Percentiles rank a stretch among this genome's conserved stretches.
Conservation (phyloP, 2,888 invertebrate genomes). For the Caenorhabditis sp. region DNA sequence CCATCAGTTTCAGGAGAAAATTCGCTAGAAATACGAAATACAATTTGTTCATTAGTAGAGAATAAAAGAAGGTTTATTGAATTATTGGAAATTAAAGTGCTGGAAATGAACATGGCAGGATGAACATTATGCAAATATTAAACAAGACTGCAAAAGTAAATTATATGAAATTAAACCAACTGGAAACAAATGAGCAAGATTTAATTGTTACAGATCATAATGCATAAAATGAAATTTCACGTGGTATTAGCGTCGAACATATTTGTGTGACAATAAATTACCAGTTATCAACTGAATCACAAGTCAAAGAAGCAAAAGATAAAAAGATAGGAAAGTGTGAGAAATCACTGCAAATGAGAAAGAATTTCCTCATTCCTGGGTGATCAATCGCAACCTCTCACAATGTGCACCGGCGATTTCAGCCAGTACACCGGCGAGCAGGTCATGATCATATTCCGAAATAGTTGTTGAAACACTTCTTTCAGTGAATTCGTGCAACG, state of each 20-base stretch:
- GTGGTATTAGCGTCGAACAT: too few species aligned
- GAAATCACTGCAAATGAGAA: neutral
- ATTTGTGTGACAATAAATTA: neutral
- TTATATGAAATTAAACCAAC: too few species aligned
- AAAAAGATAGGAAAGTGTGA: conserved; percentile 40
- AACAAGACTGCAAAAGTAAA: too few species aligned
- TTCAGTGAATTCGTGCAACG: conserved; percentile 50
- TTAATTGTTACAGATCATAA: too few species aligned
- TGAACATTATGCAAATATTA: too few species aligned
- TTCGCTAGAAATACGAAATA: neutral
- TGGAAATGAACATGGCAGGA: too few species aligned
- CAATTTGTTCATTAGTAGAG: too few species aligned
- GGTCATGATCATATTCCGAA: conserved; percentile 47
- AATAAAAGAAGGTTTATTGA: neutral
- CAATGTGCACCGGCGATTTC: conserved; percentile 60
- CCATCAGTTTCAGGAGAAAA: neutral
- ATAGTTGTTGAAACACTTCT: conserved; percentile 26
- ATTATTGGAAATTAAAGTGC: neutral
- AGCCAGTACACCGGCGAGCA: conserved; percentile 45
- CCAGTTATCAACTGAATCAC: conserved; percentile 47
- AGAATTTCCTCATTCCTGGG: conserved; percentile 14
- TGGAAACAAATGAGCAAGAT: too few species aligned
- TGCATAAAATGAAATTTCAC: too few species aligned
- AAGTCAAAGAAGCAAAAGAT: neutral
- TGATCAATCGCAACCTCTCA: conserved; percentile 40